Conservation (phyloP, 1,140 invertebrate genomes). For the Chelonus insularis region DNA sequence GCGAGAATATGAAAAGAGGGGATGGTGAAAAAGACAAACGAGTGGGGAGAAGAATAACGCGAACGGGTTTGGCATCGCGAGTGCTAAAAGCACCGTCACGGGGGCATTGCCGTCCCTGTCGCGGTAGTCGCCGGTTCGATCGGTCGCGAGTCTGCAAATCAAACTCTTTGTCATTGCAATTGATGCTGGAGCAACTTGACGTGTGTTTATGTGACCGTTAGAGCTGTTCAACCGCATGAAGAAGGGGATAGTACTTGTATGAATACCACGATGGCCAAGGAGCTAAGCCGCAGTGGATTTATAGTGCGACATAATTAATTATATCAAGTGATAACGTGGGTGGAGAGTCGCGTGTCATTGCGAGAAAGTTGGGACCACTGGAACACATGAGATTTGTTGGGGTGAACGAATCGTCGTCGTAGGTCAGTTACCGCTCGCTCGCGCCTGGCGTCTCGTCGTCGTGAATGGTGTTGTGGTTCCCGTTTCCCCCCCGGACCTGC, state of each 20-base stretch:
- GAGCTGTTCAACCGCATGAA: no score
- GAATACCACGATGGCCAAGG: no score
- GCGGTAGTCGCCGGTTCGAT: slow-evolving; percentile 32
- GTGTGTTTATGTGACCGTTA: not conserved
- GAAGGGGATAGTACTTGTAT: no score
- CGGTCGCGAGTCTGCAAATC: not conserved
- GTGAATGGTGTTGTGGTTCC: slow-evolving; percentile 29
- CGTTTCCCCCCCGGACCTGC: slow-evolving; percentile 18
- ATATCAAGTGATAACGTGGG: not conserved
- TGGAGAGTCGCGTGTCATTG: slow-evolving; percentile 10
- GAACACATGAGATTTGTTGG: slow-evolving; percentile 19
- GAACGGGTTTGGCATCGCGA: slow-evolving; percentile 36
- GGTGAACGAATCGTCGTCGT: slow-evolving; percentile 40
- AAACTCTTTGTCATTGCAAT: not conserved
- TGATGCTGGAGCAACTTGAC: not conserved
- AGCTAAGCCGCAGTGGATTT: no score
- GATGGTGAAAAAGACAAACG: slow-evolving; percentile 14
- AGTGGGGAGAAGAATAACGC: slow-evolving; percentile 16
- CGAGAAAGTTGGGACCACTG: not conserved
- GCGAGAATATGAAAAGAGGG: slow-evolving; percentile 6
- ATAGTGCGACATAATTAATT: not conserved
- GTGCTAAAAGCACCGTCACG: slow-evolving; percentile 44
- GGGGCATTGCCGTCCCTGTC: slow-evolving; percentile 54
- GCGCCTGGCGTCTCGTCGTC: slow-evolving; percentile 20
- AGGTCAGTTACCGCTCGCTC: slow-evolving; percentile 40